A percentile compares a stretch with the other conserved stretches of the same genome.
Conservation (phyloP, 2,888 invertebrate species). For the Drosophila peninsularis region DNA sequence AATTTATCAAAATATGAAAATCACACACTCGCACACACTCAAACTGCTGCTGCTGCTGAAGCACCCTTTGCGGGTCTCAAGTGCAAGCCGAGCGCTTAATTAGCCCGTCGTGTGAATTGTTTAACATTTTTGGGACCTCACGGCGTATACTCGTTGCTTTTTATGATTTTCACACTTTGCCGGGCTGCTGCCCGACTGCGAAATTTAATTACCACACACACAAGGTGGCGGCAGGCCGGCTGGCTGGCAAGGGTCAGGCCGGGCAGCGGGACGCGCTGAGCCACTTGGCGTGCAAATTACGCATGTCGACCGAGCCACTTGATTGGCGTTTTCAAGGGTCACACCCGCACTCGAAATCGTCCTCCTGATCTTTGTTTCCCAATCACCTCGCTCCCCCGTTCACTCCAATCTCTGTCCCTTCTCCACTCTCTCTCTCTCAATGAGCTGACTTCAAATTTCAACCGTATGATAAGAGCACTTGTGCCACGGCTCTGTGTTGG, state of each 20-base stretch:
- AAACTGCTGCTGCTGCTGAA: constrained; percentile 21
- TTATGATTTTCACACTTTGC: constrained; percentile 75
- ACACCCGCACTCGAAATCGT: constrained; percentile 48
- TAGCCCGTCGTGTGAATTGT: constrained; percentile 76
- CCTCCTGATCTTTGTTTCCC: neutral
- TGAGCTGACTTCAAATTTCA: constrained; percentile 21
- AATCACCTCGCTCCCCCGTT: neutral
- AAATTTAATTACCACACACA: constrained; percentile 70
- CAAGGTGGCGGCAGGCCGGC: constrained; percentile 1
- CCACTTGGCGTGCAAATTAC: constrained; percentile 77
- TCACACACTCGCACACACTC: constrained; percentile 45
- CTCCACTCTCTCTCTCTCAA: neutral
- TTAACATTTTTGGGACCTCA: constrained; percentile 75
- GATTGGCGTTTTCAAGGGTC: constrained; percentile 77
- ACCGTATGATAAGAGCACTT: constrained; percentile 31
- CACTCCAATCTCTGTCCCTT: neutral
- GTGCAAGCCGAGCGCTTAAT: constrained; percentile 71
- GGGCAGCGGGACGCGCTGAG: constrained; percentile 11
- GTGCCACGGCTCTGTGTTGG: constrained; percentile 21
- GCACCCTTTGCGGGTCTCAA: constrained; percentile 64
- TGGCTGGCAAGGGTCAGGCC: neutral
- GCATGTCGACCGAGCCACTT: constrained; percentile 74
- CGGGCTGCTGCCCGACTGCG: constrained; percentile 55
- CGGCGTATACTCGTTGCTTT: constrained; percentile 73
- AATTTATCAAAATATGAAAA: constrained; percentile 74